Evolutionary conservation across 2,113 vertebrate species (phyloP), one percentile per base, ranked within the genome.

Genomic region (Lophotis ruficrista): DNA sequence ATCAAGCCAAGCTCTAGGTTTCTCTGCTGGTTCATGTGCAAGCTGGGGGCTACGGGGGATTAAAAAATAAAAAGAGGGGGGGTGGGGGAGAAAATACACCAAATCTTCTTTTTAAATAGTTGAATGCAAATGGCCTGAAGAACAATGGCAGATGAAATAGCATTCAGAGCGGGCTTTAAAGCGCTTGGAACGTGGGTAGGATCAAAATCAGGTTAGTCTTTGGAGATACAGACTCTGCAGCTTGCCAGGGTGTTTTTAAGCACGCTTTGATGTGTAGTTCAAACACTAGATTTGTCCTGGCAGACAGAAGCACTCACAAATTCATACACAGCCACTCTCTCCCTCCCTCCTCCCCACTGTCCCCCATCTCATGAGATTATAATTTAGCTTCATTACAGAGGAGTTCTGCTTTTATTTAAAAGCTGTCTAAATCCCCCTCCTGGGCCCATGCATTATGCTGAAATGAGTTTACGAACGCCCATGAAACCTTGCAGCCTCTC

Each of bases 231-330:
- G 88, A 90, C 89, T 86, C 83, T 94, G 92, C 91, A 91, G 94
- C 91, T 96, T 97, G 93, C 96, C 95, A 90, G 90, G 41, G 70
- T 96, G 94, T 93, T 96, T 97, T 95, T 84, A 96, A 97, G 95
- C 83, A 68, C 56, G 86, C 97, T 97, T 97, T 97, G 96, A 96
- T 94, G 96, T 96, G 90, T 88, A 92, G 94, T 97, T 97, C 95
- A 97, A 97, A 96, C 89, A 96, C 60, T 71, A 96, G 91, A 95
- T 96, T 94, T 96, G 95, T 97, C 94, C 96, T 97, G 96, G 94
- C 94, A 95, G 92, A 97, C 94, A 92, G 82, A 94, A 96, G 87
- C 82, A 90, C 93, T 96, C 87, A 93, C 73, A 89, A 94, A 92
- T 91, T 79, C 83, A 66, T 91, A 87, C 79, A 90, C 50, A 92